These are phyloP conservation scores for Gallinago nigripennis DNA, from an alignment of 2,797 vertebrate genomes.

Conservation along the genomic window DNA sequence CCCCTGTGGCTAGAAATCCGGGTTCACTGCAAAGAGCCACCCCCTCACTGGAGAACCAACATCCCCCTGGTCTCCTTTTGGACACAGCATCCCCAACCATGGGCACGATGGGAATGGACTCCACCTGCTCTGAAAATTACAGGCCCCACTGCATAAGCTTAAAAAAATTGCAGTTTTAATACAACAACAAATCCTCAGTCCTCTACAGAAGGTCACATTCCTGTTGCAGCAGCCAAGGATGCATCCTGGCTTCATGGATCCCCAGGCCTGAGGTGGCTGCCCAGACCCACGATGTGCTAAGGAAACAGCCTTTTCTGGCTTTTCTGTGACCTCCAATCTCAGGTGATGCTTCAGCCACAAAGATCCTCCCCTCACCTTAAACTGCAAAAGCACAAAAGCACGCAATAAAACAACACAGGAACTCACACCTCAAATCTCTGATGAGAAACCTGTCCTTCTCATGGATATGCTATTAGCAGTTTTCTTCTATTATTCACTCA, in stretches of 20 bases:
- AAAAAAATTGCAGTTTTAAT: fast-evolving
- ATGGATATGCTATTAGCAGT: not conserved
- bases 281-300: fast-evolving
- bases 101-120: not conserved
- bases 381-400: not conserved
- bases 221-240: not conserved
- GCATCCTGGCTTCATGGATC: not conserved
- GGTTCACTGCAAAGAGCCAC: not conserved
- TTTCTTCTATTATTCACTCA: not conserved
- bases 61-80: not conserved
- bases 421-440: not conserved
- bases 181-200: not conserved
- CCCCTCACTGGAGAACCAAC: not conserved
- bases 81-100: not conserved
- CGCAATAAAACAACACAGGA: not conserved
- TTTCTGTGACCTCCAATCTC: not conserved
- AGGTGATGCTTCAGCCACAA: not conserved
- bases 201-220: not conserved
- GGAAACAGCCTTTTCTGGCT: not conserved
- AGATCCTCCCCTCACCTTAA: not conserved
- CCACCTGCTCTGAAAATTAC: not conserved
- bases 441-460: not conserved
- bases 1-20: not conserved
- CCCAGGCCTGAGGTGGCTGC: not conserved
- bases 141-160: not conserved